Evolutionary conservation across 2,113 vertebrate species (phyloP).

Genomic region (Phocoena phocoena): DNA sequence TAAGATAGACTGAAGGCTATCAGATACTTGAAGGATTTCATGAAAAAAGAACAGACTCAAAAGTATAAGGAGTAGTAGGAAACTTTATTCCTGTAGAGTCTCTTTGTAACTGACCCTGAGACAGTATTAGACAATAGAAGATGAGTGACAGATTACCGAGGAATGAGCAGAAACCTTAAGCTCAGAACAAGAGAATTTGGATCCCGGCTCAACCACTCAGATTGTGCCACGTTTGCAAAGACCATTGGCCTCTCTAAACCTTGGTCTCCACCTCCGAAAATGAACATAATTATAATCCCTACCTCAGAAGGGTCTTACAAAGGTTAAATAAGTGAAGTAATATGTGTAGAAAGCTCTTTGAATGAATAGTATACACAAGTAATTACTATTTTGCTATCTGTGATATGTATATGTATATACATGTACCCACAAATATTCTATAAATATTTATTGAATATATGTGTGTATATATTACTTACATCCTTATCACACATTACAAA

Average conservation of each 20-base stretch:
- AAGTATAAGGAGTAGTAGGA: neutral
- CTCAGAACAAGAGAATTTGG: neutral
- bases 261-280: neutral
- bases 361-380: neutral
- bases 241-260: neutral
- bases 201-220: neutral
- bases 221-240: neutral
- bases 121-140: neutral
- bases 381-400: neutral
- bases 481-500: neutral
- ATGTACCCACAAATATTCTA: neutral
- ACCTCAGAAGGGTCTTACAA: neutral
- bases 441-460: neutral
- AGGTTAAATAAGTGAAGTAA: neutral
- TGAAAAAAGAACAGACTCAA: neutral
- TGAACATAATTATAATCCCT: neutral
- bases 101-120: neutral
- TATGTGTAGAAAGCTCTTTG: neutral
- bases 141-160: accelerated
- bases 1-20: neutral
- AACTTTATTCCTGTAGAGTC: neutral
- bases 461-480: neutral
- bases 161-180: neutral
- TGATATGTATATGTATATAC: neutral
- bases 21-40: neutral